Conservation (phyloP, 2,113 vertebrate genomes). For the Nesogale talazaci region DNA sequence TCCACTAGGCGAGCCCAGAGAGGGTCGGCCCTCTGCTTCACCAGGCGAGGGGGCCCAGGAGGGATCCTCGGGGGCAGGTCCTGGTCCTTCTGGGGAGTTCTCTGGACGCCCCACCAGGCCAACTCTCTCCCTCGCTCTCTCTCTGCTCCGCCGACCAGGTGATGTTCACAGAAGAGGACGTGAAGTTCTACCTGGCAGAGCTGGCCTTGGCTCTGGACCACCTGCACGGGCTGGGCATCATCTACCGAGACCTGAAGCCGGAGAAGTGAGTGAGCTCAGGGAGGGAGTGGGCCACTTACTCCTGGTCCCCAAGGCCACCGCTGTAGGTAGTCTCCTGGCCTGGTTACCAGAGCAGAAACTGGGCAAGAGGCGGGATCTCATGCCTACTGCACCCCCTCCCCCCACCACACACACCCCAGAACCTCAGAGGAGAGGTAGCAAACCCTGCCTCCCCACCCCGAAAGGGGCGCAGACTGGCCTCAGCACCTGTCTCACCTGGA, state of each 20-base stretch:
- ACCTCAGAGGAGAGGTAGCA: neutral
- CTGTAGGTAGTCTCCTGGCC: neutral
- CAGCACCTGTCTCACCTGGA: rapidly evolving
- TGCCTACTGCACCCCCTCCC: rapidly evolving
- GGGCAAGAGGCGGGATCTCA: neutral
- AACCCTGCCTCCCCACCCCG: rapidly evolving
- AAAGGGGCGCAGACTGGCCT: rapidly evolving
- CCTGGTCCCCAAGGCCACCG: rapidly evolving
- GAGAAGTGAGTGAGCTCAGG: constrained; percentile 88
- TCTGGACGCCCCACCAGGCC: neutral
- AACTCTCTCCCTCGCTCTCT: neutral
- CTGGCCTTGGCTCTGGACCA: constrained; percentile 92
- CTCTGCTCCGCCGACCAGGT: constrained; percentile 83
- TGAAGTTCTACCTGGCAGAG: constrained; percentile 94
- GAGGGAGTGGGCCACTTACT: neutral
- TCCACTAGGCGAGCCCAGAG: no score
- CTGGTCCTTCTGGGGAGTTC: rapidly evolving
- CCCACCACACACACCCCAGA: rapidly evolving
- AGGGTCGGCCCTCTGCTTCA: no score
- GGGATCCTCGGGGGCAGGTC: neutral
- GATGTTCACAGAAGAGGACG: constrained; percentile 95
- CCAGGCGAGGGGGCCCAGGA: neutral
- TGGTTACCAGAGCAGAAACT: rapidly evolving
- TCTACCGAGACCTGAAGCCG: constrained; percentile 93
- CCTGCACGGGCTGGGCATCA: constrained; percentile 92